phyloP scores from a whole-genome alignment of 2,888 invertebrate species.

The Agrotis exclamationis region DNA sequence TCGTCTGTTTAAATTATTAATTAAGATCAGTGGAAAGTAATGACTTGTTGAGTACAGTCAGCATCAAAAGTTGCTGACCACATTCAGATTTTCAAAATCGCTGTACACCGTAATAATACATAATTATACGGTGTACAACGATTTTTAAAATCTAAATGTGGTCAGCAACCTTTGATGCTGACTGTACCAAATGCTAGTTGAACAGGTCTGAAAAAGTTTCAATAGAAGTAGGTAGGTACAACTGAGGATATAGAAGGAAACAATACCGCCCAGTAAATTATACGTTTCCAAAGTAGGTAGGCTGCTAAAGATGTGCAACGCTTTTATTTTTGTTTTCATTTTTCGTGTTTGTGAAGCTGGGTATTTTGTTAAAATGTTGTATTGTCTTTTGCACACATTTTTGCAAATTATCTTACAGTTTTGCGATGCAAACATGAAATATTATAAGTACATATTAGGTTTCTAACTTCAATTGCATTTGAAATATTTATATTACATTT shows the following conservation, averaged over 20 bases:
- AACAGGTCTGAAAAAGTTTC: not conserved
- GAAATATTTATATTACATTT: not conserved
- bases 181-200: not conserved
- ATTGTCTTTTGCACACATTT: not conserved
- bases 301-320: no score
- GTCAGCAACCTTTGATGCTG: no score
- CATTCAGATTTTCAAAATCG: no score
- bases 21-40: not conserved
- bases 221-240: not conserved
- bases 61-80: no score
- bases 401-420: not conserved
- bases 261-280: no score
- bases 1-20: not conserved
- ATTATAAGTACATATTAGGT: not conserved
- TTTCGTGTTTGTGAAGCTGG: not conserved
- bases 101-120: no score
- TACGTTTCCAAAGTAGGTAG: no score
- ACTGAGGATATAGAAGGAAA: not conserved
- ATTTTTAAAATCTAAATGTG: no score
- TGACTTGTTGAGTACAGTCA: not conserved
- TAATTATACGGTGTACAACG: no score
- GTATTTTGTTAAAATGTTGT: slow-evolving; percentile 11
- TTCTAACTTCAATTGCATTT: slow-evolving; percentile 8
- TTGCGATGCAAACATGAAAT: not conserved
- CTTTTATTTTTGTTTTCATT: not conserved